Conservation (phyloP, 2,888 invertebrate genomes). For the Tinea pellionella region DNA sequence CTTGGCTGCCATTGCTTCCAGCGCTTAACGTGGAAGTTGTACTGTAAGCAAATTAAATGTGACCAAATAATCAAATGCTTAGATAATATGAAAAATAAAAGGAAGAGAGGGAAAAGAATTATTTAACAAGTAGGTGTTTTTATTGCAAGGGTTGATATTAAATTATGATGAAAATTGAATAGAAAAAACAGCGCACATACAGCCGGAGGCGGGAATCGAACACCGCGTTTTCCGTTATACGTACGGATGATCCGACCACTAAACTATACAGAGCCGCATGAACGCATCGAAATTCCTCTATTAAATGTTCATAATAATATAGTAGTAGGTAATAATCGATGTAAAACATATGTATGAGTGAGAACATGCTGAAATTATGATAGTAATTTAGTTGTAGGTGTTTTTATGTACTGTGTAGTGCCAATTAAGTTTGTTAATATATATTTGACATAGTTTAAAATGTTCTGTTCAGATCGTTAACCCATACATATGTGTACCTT, state of each 20-base stretch:
- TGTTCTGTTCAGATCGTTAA: conserved; percentile 19
- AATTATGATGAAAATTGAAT: no score
- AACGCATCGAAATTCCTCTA: no score
- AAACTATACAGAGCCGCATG: no score
- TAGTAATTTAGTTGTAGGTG: conserved; percentile 20
- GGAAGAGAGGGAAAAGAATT: no score
- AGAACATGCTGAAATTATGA: conserved; percentile 33
- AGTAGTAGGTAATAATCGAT: background rate
- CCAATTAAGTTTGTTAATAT: conserved; percentile 25
- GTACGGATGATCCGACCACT: no score
- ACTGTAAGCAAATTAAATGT: conserved; percentile 60
- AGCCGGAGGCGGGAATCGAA: no score
- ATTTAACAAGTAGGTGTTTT: no score
- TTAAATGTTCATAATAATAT: no score
- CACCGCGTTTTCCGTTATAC: no score
- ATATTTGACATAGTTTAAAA: background rate
- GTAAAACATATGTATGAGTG: conserved; percentile 52
- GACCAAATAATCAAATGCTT: background rate
- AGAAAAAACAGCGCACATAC: no score
- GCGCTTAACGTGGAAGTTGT: conserved; percentile 94
- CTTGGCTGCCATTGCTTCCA: conserved; percentile 93
- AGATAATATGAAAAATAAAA: background rate
- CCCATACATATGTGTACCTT: conserved; percentile 72
- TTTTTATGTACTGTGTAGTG: conserved; percentile 12
- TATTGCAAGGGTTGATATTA: no score